Evolutionary conservation across 2,113 vertebrate genomes (phyloP).

Genomic region (Menidia beryllina): DNA sequence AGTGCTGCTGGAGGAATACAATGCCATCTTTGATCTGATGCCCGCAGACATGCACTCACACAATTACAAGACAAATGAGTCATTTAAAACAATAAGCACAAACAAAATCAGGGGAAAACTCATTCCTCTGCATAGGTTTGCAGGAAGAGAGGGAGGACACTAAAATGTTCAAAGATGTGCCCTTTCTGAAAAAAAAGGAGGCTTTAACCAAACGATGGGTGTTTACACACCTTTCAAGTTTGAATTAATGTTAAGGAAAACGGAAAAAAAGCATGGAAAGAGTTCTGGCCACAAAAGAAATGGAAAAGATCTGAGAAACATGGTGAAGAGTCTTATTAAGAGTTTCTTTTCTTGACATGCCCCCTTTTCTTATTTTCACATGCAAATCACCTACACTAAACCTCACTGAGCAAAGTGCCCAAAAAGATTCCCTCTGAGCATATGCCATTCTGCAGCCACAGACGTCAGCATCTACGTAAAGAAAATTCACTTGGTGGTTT

Average conservation of each 20-base stretch:
- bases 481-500: background rate
- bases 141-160: background rate
- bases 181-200: background rate
- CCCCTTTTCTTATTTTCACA: background rate
- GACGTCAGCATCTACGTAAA: constrained; percentile 55
- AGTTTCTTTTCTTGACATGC: background rate
- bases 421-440: background rate
- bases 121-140: background rate
- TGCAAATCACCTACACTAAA: constrained; percentile 20
- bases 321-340: background rate
- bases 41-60: constrained; percentile 18
- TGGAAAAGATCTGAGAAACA: background rate
- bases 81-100: constrained; percentile 49
- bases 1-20: constrained; percentile 57
- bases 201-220: background rate
- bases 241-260: background rate
- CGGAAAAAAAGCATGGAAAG: background rate
- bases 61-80: constrained; percentile 44
- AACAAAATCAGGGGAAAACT: constrained; percentile 51
- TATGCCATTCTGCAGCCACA: fast-evolving
- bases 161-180: background rate
- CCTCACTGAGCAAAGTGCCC: background rate
- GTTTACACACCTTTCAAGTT: background rate
- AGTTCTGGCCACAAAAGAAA: background rate
- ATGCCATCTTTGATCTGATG: constrained; percentile 78